Evolutionary conservation across 1,140 invertebrate species (phyloP), one percentile per base, ranked within the genome.

Genomic region (Varroa destructor): DNA sequence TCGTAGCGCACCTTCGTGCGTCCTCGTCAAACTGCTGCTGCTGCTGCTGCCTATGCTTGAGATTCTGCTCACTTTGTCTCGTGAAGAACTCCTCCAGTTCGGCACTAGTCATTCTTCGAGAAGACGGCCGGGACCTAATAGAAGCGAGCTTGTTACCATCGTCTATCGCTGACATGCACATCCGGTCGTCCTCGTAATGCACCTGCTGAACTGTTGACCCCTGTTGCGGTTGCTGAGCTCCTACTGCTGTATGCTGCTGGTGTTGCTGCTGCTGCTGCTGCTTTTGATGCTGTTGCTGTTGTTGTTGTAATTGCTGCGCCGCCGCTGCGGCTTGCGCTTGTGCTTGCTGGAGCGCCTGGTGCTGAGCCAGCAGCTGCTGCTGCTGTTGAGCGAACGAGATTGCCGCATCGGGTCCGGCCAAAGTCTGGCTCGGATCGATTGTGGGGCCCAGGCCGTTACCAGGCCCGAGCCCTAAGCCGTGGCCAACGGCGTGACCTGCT

Each of bases 1-100:
- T 67, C 8, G 61, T 67, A 37, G 61, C 61, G 37, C 61, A 67
- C 37, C 46, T 67, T 46, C 61, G 40, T 67, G 61, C 61, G 46
- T 67, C 61, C 12, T 67, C 37, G 61, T 67, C 61, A 14, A 43
- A 46, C 46, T 58, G 57, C 25, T 40, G 61, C 61, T 67, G 61
- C 40, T 67, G 40, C 61, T 67, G 61, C 36, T 67, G 40, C 40
- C 40, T 25, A 43, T 77, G 71, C 51, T 71, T 64, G n/a, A 55
- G 73, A 70, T 73, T 74, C 8, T 73, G 73, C 40, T 75, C 74
- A 75, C 86, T 84, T 79, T 91, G 89, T 51, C 88, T 82, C 79
- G 90, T 86, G 84, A 93, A 93, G 72, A 93, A 84, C 81, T 93
- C 89, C 81, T 93, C 89, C 43, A 93, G 83, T 80, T 93, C 90